These are phyloP conservation scores for Heterodera filipjevi DNA, from an alignment of 2,888 invertebrate species.

Conservation along the genomic window DNA sequence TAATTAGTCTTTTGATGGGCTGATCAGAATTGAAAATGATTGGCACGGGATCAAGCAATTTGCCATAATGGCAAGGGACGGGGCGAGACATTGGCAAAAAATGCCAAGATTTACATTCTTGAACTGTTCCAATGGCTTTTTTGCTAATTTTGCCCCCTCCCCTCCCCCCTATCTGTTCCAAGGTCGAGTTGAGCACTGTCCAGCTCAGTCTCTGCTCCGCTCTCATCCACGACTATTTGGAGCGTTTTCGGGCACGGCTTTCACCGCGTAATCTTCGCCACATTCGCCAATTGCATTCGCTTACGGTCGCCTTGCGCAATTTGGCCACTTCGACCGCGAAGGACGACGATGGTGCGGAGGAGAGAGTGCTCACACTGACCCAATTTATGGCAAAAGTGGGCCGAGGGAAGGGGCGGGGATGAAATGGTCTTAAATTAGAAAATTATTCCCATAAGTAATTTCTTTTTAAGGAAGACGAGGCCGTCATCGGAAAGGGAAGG, in stretches of 20 bases:
- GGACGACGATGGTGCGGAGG: not conserved
- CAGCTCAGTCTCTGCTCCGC: constrained; percentile 16
- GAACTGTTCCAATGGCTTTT: not conserved
- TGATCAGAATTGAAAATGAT: not conserved
- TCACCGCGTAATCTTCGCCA: constrained; percentile 46
- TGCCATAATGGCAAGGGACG: no score
- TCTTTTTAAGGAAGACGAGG: no score
- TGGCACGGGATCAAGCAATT: not conserved
- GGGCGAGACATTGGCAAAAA: no score
- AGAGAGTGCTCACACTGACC: constrained; percentile 16
- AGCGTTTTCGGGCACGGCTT: constrained; percentile 35
- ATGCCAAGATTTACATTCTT: no score
- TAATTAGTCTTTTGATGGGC: not conserved
- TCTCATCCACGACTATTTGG: constrained; percentile 32
- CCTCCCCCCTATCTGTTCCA: not conserved
- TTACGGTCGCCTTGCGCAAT: constrained; percentile 39
- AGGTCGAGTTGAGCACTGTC: constrained; percentile 27
- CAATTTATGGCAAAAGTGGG: constrained; percentile 19
- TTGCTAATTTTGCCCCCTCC: not conserved
- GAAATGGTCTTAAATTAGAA: not conserved
- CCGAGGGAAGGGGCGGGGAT: not conserved
- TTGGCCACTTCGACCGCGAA: constrained; percentile 13
- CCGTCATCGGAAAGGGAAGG: no score
- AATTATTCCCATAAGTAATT: no score
- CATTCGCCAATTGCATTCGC: constrained; percentile 47